These are phyloP conservation scores for Agrypnus murinus DNA, from an alignment of 2,888 invertebrate species.

Conservation along the genomic window DNA sequence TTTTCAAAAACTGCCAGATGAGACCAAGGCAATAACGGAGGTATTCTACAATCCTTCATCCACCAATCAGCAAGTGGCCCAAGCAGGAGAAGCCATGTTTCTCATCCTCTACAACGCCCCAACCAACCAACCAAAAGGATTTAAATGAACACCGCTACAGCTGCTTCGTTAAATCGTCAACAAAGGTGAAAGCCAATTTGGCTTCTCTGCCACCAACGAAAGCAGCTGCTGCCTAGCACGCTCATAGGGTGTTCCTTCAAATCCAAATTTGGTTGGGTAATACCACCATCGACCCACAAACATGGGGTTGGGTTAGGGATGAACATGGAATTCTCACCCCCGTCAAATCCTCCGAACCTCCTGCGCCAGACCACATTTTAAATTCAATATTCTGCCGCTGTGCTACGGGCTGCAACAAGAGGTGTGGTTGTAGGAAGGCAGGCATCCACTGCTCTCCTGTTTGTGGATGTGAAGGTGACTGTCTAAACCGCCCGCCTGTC, in stretches of 20 bases:
- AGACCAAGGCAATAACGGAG: not conserved
- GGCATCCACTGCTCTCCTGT: no score
- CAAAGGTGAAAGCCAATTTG: not conserved
- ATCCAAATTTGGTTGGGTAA: no score
- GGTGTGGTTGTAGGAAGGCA: no score
- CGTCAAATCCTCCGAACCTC: not conserved
- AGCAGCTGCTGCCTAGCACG: no score
- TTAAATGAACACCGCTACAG: not conserved
- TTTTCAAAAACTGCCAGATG: not conserved
- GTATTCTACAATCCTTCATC: not conserved
- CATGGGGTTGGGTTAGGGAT: no score
- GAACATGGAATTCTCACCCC: not conserved
- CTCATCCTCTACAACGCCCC: not conserved
- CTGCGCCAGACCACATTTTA: not conserved
- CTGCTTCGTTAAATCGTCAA: not conserved
- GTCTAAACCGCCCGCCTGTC: no score
- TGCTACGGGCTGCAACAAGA: not conserved
- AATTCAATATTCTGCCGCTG: conserved; percentile 6
- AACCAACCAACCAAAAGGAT: not conserved
- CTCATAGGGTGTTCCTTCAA: no score
- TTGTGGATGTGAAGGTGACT: no score
- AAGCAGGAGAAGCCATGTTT: not conserved
- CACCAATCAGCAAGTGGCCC: not conserved
- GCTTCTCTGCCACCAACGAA: conserved; percentile 1
- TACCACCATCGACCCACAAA: no score